A percentile compares a stretch with the other conserved stretches of the same genome.
These are phyloP conservation scores for Diarsia rubi DNA, from an alignment of 2,888 invertebrate species.

Conservation along the genomic window DNA sequence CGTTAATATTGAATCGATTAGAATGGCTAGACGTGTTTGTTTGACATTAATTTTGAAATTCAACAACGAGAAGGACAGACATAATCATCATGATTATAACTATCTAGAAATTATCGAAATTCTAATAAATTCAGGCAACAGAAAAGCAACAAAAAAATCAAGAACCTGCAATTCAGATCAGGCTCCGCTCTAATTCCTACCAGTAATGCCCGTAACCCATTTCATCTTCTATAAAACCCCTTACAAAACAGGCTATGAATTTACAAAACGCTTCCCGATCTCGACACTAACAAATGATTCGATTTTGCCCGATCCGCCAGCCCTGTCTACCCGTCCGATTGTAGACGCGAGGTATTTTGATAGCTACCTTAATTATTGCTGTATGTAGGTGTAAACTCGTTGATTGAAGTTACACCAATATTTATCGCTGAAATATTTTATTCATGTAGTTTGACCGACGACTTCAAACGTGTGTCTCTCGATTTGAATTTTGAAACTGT, in stretches of 20 bases:
- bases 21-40: neutral
- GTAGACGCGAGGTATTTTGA: conserved; percentile 74
- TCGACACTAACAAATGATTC: conserved; percentile 65
- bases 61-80: neutral
- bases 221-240: conserved; percentile 45
- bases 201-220: conserved; percentile 35
- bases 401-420: conserved; percentile 48
- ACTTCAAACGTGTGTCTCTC: conserved; percentile 53
- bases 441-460: conserved; percentile 55
- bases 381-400: conserved; percentile 72
- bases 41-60: neutral
- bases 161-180: conserved; percentile 35
- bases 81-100: neutral
- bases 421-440: conserved; percentile 50
- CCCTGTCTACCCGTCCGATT: conserved; percentile 68
- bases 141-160: conserved; percentile 20
- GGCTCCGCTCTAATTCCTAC: conserved; percentile 38
- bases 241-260: conserved; percentile 57
- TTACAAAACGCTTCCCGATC: conserved; percentile 51
- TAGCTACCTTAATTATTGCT: conserved; percentile 79
- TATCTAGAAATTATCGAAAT: neutral
- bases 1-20: conserved; percentile 3
- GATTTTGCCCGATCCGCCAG: conserved; percentile 48
- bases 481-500: conserved; percentile 54
- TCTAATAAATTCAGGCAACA: neutral